Evolutionary conservation across 2,113 vertebrate species (phyloP).

Genomic region (Alaudala cheleensis): DNA sequence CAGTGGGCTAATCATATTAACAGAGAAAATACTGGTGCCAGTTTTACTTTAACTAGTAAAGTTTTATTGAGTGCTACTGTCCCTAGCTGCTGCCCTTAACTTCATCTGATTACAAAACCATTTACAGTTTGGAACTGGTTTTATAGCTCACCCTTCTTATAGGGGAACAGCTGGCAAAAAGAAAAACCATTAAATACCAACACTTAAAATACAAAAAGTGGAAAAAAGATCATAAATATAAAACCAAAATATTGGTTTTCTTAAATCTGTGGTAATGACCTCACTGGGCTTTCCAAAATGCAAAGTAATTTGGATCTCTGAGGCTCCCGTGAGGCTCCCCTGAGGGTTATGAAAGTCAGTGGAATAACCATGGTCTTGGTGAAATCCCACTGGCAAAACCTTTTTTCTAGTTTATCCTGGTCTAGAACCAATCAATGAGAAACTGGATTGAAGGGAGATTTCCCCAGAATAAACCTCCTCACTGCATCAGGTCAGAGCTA

Average conservation of each 20-base stretch:
- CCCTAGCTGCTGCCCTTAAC: neutral
- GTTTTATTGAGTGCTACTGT: constrained; percentile 39
- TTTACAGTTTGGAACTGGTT: neutral
- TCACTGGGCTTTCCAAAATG: neutral
- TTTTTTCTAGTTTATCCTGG: neutral
- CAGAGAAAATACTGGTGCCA: neutral
- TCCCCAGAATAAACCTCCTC: neutral
- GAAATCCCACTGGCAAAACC: neutral
- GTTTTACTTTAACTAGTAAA: neutral
- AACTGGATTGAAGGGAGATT: neutral
- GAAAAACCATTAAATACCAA: neutral
- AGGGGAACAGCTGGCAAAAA: neutral
- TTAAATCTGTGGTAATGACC: neutral
- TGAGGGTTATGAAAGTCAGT: neutral
- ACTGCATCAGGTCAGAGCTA: neutral
- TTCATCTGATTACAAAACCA: constrained; percentile 6
- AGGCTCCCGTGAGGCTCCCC: neutral
- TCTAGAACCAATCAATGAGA: neutral
- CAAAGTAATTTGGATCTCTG: neutral
- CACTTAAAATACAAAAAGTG: neutral
- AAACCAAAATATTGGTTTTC: neutral
- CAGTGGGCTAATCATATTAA: neutral
- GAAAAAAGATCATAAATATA: neutral
- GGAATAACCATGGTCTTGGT: neutral
- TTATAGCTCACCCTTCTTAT: neutral